These are phyloP conservation scores for Sebastes schlegelii DNA, from an alignment of 2,113 vertebrate species.

Conservation along the genomic window DNA sequence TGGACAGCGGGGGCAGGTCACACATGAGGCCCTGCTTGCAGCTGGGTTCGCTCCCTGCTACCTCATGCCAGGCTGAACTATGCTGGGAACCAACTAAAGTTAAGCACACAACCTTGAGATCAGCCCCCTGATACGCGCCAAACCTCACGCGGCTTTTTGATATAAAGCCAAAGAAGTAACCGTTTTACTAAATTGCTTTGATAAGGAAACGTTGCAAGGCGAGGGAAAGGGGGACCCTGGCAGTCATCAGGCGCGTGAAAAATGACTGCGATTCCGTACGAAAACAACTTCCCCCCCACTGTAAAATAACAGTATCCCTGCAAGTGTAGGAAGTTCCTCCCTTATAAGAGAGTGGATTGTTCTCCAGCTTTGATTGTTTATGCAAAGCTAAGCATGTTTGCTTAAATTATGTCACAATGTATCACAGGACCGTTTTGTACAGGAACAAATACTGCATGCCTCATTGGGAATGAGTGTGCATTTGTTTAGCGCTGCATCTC, in stretches of 20 bases:
- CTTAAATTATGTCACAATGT: slow-evolving; percentile 78
- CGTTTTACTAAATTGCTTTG: slow-evolving; percentile 74
- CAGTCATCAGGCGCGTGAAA: slow-evolving; percentile 68
- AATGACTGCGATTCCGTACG: slow-evolving; percentile 61
- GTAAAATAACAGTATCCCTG: slow-evolving; percentile 71
- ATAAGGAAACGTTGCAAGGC: slow-evolving; percentile 74
- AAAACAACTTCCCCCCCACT: slow-evolving; percentile 67
- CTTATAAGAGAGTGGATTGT: slow-evolving; percentile 74
- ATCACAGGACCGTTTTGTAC: slow-evolving; percentile 47
- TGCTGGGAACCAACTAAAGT: slow-evolving; percentile 72
- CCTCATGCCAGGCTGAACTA: slow-evolving; percentile 64
- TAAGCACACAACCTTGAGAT: slow-evolving; percentile 63
- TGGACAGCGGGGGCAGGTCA: slow-evolving; percentile 55
- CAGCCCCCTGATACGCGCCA: slow-evolving; percentile 32
- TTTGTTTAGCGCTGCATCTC: slow-evolving; percentile 65
- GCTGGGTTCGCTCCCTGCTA: slow-evolving; percentile 53
- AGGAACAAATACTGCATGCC: slow-evolving; percentile 72
- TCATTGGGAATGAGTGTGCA: slow-evolving; percentile 65
- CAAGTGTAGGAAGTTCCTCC: slow-evolving; percentile 70
- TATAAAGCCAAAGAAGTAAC: slow-evolving; percentile 65
- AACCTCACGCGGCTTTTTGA: slow-evolving; percentile 59
- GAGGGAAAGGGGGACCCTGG: slow-evolving; percentile 56
- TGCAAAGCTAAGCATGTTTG: slow-evolving; percentile 75
- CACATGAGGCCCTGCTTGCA: slow-evolving; percentile 53
- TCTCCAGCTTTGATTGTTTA: slow-evolving; percentile 74